A percentile compares a stretch with the other conserved stretches of the same genome.
Conservation (phyloP, 2,113 vertebrate species). For the Brachypteracias leptosomus region DNA sequence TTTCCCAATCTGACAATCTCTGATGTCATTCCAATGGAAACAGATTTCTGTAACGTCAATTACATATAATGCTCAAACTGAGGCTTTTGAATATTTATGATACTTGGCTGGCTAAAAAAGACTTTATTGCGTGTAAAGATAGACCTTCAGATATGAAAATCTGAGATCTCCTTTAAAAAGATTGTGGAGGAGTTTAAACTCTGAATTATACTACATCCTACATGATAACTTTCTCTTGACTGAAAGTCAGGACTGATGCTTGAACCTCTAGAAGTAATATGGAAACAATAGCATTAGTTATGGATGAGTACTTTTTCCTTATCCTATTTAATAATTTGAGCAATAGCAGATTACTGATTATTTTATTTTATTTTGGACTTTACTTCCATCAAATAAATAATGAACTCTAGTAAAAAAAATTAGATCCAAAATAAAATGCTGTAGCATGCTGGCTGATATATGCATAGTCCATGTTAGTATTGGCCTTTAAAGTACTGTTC, state of each 20-base stretch:
- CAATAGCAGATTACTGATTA: neutral
- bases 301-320: neutral
- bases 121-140: neutral
- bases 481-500: neutral
- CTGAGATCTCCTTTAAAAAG: neutral
- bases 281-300: neutral
- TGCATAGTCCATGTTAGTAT: neutral
- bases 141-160: neutral
- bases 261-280: neutral
- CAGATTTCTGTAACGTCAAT: constrained; percentile 7
- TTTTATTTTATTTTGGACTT: no score
- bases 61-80: neutral
- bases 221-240: neutral
- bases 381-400: neutral
- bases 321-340: neutral
- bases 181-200: neutral
- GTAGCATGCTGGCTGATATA: neutral
- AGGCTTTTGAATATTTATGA: constrained; percentile 34
- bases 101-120: neutral
- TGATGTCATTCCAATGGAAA: constrained; percentile 49
- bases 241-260: neutral
- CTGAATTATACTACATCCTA: neutral
- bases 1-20: constrained; percentile 24
- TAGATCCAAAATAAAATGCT: neutral
- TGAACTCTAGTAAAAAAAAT: neutral